Percentiles rank a stretch among this genome's conserved stretches.
phyloP scores from a whole-genome alignment of 2,113 vertebrate species.

The Thunnus maccoyii region DNA sequence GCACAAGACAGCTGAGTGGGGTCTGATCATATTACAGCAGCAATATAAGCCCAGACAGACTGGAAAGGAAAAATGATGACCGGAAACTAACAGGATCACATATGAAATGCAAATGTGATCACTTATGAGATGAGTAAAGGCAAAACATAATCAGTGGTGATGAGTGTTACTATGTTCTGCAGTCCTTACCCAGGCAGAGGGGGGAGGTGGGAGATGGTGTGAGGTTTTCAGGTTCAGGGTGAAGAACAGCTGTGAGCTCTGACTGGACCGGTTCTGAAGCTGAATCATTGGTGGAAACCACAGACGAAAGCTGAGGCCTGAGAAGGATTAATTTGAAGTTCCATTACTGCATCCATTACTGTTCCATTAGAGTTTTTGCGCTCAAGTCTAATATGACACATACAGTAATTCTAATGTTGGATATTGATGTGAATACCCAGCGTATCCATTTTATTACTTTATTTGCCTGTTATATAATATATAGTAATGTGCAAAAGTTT shows the following conservation, averaged over 20 bases:
- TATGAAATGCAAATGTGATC: not conserved
- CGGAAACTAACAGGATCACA: not conserved
- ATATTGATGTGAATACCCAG: too few relatives aligned
- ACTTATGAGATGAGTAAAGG: not conserved
- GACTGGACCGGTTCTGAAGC: constrained; percentile 64
- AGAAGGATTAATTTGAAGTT: not conserved
- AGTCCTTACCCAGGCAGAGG: constrained; percentile 63
- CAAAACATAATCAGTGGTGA: not conserved
- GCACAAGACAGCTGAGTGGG: not conserved
- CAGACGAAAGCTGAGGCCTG: constrained; percentile 35
- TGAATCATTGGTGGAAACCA: constrained; percentile 75
- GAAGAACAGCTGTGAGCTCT: not conserved
- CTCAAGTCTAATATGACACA: not conserved
- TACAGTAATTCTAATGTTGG: not conserved
- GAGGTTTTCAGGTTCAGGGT: constrained; percentile 17
- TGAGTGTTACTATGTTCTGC: not conserved
- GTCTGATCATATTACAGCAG: not conserved
- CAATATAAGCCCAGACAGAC: not conserved
- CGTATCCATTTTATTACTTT: too few relatives aligned
- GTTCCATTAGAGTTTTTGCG: not conserved
- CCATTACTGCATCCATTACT: not conserved
- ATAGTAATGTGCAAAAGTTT: too few relatives aligned
- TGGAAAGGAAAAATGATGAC: not conserved
- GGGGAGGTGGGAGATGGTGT: constrained; percentile 63
- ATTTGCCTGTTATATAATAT: too few relatives aligned